Evolutionary conservation across 2,888 invertebrate species (phyloP), one percentile per base, ranked within the genome.

Genomic region (Pristionchus fissidentatus): DNA sequence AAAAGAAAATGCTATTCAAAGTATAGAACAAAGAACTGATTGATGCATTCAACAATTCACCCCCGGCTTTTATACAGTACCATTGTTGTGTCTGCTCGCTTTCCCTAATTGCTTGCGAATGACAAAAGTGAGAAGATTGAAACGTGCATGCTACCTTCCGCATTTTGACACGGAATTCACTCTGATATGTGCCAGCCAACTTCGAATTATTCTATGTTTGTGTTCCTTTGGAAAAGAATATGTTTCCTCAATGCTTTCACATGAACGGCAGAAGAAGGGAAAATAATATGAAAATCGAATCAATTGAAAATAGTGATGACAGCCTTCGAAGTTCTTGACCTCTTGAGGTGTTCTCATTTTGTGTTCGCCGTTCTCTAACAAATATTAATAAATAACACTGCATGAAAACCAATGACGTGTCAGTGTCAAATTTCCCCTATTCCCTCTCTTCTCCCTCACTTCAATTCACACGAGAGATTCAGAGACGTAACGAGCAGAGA

Each of bases 1-100:
- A 55, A 13, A 4, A 55, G 7, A 13, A 26, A 10, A 8, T n/a
- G 15, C 2, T 3, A 41, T 38, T 7, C 22, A 55, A 70, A 43
- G 0, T n/a, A 15, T 32, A 10, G 41, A n/a, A 70, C 43, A 2
- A 26, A 26, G 35, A 22, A 13, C 10, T 26, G 5, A 5, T 38
- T 35, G 66, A 66, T 66, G 70, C n/a, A 41, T 70, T 38, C 70
- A 70, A 70, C 70, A 70, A 70, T 70, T 70, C 41, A 41, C 70
- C 66, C 22, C 26, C 43, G 15, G 13, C 70, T 70, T 70, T 43
- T 70, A 70, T 70, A 70, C 70, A n/a, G 70, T n/a, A 35, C 10
- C 43, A 3, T 5, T 70, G 70, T 70, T 70, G 41, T 70, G 70
- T 70, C 70, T 70, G 3, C 70, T 43, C 70, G n/a, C 0, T 26